A percentile compares a stretch with the other conserved stretches of the same genome.
These are phyloP conservation scores for Zosterops japonicus DNA, from an alignment of 2,113 vertebrate genomes.

Conservation along the genomic window DNA sequence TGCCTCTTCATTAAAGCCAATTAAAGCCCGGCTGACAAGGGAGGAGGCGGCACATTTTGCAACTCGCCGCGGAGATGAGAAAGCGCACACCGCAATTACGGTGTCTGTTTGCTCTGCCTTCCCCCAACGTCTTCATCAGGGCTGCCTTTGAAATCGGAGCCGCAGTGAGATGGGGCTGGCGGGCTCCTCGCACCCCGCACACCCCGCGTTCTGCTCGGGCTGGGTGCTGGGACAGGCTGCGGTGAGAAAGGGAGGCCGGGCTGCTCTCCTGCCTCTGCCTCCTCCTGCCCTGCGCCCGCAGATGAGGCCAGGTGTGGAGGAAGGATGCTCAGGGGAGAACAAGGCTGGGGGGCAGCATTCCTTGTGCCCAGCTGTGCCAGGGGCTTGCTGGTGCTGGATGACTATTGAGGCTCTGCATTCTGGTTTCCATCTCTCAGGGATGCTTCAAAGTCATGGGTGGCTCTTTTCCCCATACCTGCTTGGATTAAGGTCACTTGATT, in stretches of 20 bases:
- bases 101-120: slow-evolving; percentile 36
- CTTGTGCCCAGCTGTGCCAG: fast-evolving
- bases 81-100: slow-evolving; percentile 3
- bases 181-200: not conserved
- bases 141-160: slow-evolving; percentile 14
- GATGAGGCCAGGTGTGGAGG: not conserved
- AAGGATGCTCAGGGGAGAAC: not conserved
- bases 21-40: slow-evolving; percentile 36
- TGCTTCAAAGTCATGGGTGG: fast-evolving
- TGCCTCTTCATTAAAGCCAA: slow-evolving; percentile 56
- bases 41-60: slow-evolving; percentile 62
- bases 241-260: not conserved
- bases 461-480: not conserved
- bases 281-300: not conserved
- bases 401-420: not conserved
- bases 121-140: not conserved
- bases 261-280: not conserved
- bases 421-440: not conserved
- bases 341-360: too few species aligned
- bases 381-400: not conserved
- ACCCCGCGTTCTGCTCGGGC: not conserved
- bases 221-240: not conserved
- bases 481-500: not conserved
- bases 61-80: slow-evolving; percentile 12
- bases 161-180: not conserved